Conservation (phyloP, 1,140 invertebrate species). For the Drosophila azteca region DNA sequence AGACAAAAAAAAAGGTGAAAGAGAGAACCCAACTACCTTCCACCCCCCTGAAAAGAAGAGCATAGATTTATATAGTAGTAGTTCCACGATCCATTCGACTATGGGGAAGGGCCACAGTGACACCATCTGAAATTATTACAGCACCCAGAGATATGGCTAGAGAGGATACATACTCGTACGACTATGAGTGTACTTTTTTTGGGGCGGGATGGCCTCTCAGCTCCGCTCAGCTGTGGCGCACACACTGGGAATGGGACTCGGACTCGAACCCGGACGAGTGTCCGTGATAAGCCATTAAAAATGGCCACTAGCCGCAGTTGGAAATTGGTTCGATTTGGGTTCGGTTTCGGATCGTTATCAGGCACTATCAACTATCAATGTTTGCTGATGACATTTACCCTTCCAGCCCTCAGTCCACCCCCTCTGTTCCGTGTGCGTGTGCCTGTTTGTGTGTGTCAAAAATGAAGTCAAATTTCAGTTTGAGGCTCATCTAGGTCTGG, state of each 20-base stretch:
- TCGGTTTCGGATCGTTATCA: slow-evolving; percentile 66
- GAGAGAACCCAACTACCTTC: not conserved
- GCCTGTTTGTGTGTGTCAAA: slow-evolving; percentile 56
- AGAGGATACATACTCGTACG: slow-evolving; percentile 21
- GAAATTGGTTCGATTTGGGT: slow-evolving; percentile 26
- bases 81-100: slow-evolving; percentile 35
- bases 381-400: slow-evolving; percentile 69
- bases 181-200: not conserved
- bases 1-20: slow-evolving; percentile 8
- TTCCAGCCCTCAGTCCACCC: slow-evolving; percentile 19
- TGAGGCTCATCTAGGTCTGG: slow-evolving; percentile 44
- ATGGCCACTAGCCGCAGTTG: slow-evolving; percentile 68
- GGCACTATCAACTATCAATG: slow-evolving; percentile 55
- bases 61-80: slow-evolving; percentile 58
- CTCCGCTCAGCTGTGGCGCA: no score
- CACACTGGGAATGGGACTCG: no score
- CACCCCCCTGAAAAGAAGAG: slow-evolving; percentile 6
- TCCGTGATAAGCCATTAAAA: slow-evolving; percentile 76
- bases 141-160: slow-evolving; percentile 17
- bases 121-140: slow-evolving; percentile 28
- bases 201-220: slow-evolving; percentile 21
- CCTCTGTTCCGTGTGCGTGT: not conserved
- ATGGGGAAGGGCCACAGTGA: no score
- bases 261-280: no score
- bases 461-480: slow-evolving; percentile 64